These are phyloP conservation scores for Choristoneura fumiferana DNA, from an alignment of 1,140 invertebrate genomes.

Conservation along the genomic window DNA sequence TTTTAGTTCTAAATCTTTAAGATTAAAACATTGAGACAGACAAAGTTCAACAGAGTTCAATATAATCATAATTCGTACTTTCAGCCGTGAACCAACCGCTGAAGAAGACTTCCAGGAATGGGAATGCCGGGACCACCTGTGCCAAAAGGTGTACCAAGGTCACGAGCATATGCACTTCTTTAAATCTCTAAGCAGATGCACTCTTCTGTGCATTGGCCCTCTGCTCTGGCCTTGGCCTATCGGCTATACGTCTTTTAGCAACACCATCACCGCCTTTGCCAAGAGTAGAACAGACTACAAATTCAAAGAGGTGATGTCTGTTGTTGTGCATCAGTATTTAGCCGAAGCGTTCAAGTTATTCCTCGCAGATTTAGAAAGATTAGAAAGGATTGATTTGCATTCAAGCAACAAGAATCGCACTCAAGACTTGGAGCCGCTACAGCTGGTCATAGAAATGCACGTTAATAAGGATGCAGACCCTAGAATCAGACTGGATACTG, in stretches of 20 bases:
- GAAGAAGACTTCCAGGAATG: too few species aligned
- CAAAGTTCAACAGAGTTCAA: too few species aligned
- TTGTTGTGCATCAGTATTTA: slow-evolving; percentile 50
- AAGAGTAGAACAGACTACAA: slow-evolving; percentile 67
- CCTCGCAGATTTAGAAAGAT: slow-evolving; percentile 35
- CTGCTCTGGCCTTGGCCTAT: slow-evolving; percentile 79
- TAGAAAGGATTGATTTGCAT: slow-evolving; percentile 40
- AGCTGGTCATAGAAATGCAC: slow-evolving; percentile 71
- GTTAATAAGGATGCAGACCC: slow-evolving; percentile 72
- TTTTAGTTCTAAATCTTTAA: too few species aligned
- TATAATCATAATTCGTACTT: too few species aligned
- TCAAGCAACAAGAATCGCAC: slow-evolving; percentile 21
- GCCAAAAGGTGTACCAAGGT: too few species aligned
- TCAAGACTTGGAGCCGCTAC: slow-evolving; percentile 39
- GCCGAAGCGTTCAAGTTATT: slow-evolving; percentile 57
- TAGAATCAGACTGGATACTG: slow-evolving; percentile 82
- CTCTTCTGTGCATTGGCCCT: slow-evolving; percentile 42
- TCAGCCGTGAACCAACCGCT: too few species aligned
- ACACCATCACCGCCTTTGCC: slow-evolving; percentile 50
- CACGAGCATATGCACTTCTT: too few species aligned
- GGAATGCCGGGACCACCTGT: too few species aligned
- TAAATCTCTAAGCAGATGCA: too few species aligned
- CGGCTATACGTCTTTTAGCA: slow-evolving; percentile 70
- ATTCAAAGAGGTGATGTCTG: slow-evolving; percentile 55
- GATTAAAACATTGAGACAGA: too few species aligned